Evolutionary conservation across 1,140 invertebrate genomes (phyloP), one percentile per base, ranked within the genome.

Genomic region (Araneus ventricosus): DNA sequence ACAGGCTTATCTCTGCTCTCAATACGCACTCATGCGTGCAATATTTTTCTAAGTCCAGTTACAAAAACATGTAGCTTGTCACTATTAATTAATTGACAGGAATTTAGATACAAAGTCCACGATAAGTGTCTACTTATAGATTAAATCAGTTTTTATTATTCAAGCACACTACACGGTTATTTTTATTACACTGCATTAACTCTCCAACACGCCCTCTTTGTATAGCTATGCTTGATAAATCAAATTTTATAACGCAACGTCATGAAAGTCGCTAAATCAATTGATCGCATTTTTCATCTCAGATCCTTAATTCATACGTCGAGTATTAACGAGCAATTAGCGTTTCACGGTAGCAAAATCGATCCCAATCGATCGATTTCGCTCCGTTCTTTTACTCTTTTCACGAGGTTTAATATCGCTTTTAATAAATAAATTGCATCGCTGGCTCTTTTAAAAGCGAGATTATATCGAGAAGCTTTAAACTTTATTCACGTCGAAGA

Each of bases 341-440:
- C 67, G 67, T 22, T 37, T 75, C 67, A 34, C 3, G 30, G 27
- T 17, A 17, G 4, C 67, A 75, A 75, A 75, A 75, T 75, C 67
- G 67, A 75, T 75, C 3, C 24, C 27, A 75, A 75, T 75, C 67
- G 67, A 75, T 75, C 67, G 30, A 34, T 34, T 17, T 17, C 1
- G 0, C n/a, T 14, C 6, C 27, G 5, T 75, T 75, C 30, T 75
- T 75, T 75, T 34, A 30, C 14, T 37, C 17, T 30, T 75, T 75
- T 22, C 5, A 61, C 24, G 10, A 37, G 30, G 34, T 75, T 75
- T 75, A 75, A 75, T 75, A 75, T 75, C 30, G 34, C 67, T 75
- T 75, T 75, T 75, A 75, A 75, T 75, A 75, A 75, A 75, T 75
- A 34, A 75, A 75, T 75, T 34, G 67, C 67, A n/a, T 67, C 63